phyloP scores from a whole-genome alignment of 2,113 vertebrate species.

The Galemys pyrenaicus region DNA sequence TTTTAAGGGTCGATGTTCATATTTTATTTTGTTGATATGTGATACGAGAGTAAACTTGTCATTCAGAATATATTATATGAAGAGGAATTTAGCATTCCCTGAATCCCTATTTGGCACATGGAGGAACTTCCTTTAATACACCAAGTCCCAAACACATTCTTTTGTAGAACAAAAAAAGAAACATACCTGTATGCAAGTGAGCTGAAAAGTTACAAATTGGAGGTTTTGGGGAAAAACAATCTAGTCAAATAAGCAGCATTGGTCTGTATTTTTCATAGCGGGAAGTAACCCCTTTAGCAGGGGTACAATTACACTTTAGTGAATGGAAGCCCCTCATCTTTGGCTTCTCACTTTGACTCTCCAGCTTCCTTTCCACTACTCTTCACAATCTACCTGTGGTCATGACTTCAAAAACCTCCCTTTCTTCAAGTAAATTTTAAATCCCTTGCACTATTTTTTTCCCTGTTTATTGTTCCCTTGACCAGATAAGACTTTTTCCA shows the following conservation, averaged over 20 bases:
- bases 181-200: not conserved
- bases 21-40: not conserved
- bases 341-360: not conserved
- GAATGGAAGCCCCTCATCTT: not conserved
- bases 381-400: too few relatives aligned
- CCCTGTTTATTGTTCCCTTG: not conserved
- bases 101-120: constrained; percentile 46
- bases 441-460: not conserved
- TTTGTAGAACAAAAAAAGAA: not conserved
- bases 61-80: constrained; percentile 1
- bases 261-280: not conserved
- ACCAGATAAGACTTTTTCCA: not conserved
- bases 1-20: not conserved
- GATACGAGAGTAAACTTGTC: not conserved
- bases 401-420: not conserved
- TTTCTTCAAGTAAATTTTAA: not conserved
- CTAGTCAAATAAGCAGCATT: not conserved
- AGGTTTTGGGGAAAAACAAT: not conserved
- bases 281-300: too few relatives aligned
- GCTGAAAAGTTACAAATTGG: not conserved
- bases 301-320: not conserved
- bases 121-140: constrained; percentile 25
- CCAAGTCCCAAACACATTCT: not conserved
- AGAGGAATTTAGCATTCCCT: not conserved
- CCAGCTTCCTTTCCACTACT: not conserved